Evolutionary conservation across 2,797 vertebrate genomes (phyloP), one percentile per base, ranked within the genome.

Genomic region (Lepus oiostolus): DNA sequence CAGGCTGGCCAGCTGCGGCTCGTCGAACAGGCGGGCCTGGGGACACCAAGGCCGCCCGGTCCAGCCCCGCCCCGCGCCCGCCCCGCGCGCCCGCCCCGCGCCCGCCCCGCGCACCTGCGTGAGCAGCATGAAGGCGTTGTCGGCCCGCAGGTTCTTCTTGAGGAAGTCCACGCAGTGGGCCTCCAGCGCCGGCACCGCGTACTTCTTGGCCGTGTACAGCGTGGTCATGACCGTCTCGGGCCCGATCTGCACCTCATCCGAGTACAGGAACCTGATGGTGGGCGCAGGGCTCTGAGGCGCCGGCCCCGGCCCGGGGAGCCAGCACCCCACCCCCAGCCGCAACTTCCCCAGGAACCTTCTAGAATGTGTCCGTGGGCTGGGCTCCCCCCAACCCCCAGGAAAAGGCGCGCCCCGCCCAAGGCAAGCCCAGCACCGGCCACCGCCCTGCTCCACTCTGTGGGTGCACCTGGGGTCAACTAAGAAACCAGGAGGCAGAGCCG

Each of bases 211-310:
- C 0, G 99, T 99, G 96, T 99, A 99, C 67, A 99, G 98, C 4
- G 99, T 99, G 62, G 99, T 99, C 99, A 99, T 99, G 97, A 99
- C 99, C 2, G 99, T 99, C 98, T 99, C 99, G 0, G 99, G 99
- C 77, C 99, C 99, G 0, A 99, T 99, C 98, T 99, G 99, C 95
- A 99, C 99, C 98, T 99, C 99, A 28, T 99, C 99, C 8, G 99
- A 99, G 96, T 99, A 99, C 74, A 99, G 98, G 96, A 99, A 99
- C 97, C 99, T 99, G 97, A 17, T 86, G 26, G 86, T 0, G 4
- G 81, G 90, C 92, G 52, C 22, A 21, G 58, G 0, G 67, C 47
- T 0, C 0, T 85, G 80, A 70, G 68, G 8, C 54, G 14, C 14
- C 4, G 54, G 54, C 11, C 13, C 52, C 52, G 16, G 3, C 54